Evolutionary conservation across 2,113 vertebrate species (phyloP).

Genomic region (Colaptes auratus): DNA sequence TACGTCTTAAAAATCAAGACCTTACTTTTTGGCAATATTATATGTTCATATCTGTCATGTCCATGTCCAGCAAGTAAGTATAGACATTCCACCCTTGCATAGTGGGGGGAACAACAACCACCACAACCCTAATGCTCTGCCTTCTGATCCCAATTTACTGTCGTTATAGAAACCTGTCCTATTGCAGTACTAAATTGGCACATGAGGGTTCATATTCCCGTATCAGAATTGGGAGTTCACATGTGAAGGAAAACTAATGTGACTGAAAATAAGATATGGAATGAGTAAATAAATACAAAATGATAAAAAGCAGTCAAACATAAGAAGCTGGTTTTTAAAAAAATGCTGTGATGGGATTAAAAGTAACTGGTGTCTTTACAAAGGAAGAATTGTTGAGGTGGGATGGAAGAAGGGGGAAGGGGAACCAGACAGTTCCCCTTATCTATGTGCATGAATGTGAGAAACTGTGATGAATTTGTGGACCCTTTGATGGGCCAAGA

Average conservation of each 20-base stretch:
- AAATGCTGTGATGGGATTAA: not conserved
- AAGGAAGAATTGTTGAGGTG: too few relatives aligned
- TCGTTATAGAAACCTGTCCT: not conserved
- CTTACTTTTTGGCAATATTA: not conserved
- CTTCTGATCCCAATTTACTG: fast-evolving
- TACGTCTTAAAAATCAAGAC: not conserved
- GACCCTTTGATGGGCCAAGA: too few relatives aligned
- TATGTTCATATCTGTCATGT: not conserved
- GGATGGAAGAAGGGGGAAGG: too few relatives aligned
- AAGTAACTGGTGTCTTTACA: too few relatives aligned
- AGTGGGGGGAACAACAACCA: not conserved
- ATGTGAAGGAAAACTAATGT: not conserved
- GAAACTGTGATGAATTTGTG: too few relatives aligned
- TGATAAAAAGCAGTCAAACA: not conserved
- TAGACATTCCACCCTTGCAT: not conserved
- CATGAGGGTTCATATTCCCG: not conserved
- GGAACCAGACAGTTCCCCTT: too few relatives aligned
- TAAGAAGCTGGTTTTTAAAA: not conserved
- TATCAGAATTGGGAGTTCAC: not conserved
- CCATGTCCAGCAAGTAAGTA: not conserved
- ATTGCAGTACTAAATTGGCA: not conserved
- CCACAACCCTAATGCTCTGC: not conserved
- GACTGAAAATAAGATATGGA: not conserved
- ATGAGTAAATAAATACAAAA: not conserved
- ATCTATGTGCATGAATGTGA: too few relatives aligned